Evolutionary conservation across 2,888 invertebrate genomes (phyloP).

Genomic region (Stenoptilia bipunctidactyla): DNA sequence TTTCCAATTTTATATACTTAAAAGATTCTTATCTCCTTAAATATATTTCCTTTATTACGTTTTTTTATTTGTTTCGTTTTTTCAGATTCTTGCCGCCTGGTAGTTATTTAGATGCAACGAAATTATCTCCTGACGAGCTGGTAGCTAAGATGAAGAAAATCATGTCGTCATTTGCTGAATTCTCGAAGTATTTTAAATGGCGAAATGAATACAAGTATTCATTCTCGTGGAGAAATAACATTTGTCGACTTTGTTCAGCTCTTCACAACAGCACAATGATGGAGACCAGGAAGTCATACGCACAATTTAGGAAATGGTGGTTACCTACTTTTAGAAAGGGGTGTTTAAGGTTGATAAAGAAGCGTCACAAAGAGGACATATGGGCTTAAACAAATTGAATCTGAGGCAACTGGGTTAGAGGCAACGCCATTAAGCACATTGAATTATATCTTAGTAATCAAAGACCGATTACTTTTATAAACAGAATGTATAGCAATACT

Average conservation of each 20-base stretch:
- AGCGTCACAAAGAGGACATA: no score
- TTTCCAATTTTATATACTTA: no score
- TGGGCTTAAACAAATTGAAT: no score
- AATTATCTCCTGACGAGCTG: constrained; percentile 20
- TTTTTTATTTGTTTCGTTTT: constrained; percentile 1
- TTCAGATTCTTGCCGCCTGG: constrained; percentile 51
- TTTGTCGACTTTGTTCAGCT: background rate
- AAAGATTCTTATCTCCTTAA: no score
- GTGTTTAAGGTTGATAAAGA: no score
- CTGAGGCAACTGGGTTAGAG: no score
- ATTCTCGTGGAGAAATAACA: background rate
- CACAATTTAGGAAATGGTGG: background rate
- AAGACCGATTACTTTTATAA: no score
- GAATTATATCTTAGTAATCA: no score
- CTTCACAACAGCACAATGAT: background rate
- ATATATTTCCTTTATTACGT: background rate
- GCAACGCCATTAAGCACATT: no score
- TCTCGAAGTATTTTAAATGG: constrained; percentile 38
- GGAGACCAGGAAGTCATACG: background rate
- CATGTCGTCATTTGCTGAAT: constrained; percentile 26
- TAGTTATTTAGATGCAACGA: constrained; percentile 38
- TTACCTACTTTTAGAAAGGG: no score
- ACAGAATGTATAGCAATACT: no score
- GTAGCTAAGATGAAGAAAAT: constrained; percentile 30
- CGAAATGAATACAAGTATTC: constrained; percentile 22